Evolutionary conservation across 1,140 invertebrate genomes (phyloP), one percentile per base, ranked within the genome.

Genomic region (Orchestia grillus): DNA sequence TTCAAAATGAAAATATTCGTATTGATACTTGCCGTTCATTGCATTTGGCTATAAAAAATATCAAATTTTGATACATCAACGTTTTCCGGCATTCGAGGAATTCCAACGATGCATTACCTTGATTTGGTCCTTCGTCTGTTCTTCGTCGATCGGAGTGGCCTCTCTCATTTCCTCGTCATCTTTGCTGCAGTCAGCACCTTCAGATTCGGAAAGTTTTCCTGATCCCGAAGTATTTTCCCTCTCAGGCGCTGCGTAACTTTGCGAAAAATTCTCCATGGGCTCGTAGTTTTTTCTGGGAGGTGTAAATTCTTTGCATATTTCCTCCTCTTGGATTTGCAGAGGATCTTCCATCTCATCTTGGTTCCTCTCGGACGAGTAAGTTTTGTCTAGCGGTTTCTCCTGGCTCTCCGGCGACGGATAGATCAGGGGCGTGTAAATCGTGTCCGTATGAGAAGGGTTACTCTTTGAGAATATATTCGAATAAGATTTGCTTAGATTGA

Each of bases 291-390:
- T 90, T 44, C 88, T 90, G 41, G 88, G 43, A 0, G 88, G 88
- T 41, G 88, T 90, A 41, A 90, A 90, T 19, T 90, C 88, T 42
- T 90, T 90, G 88, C 88, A 90, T 41, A 90, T 90, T 90, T 90
- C 88, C 16, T 90, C 88, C 41, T 90, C 88, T 19, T 44, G 88
- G 4, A 28, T 90, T 42, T 42, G 88, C 43, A 94, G 36, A 45
- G 92, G 92, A 47, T 94, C 92, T 47, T 94, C 92, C 43, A 44
- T 94, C 47, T 94, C 92, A 42, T 94, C 92, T 16, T 45, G 8
- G 40, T 40, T 94, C 44, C 44, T 47, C 44, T 94, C 92, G 1
- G 43, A 44, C 44, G 43, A 40, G 92, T 94, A 44, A 28, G 36
- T 45, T 94, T 94, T 94, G 43, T 94, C 92, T 40, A 47, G 4